These are phyloP conservation scores for Cataglyphis livida DNA, from an alignment of 2,888 invertebrate species.

Conservation along the genomic window DNA sequence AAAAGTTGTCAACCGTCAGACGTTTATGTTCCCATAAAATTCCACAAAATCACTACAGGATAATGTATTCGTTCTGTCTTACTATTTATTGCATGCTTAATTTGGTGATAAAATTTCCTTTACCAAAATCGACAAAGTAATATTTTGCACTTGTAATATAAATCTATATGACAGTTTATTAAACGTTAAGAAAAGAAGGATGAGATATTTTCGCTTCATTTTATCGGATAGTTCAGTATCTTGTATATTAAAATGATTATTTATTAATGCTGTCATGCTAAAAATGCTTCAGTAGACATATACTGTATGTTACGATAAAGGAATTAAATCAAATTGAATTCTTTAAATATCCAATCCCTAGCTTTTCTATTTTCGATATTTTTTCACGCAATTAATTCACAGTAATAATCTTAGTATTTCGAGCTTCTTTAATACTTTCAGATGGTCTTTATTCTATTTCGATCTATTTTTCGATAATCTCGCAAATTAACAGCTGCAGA, in stretches of 20 bases:
- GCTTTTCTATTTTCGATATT: not conserved
- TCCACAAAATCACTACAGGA: not conserved
- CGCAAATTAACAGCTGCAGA: not conserved
- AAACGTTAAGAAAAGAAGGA: not conserved
- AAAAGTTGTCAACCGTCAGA: not conserved
- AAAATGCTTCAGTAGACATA: not conserved
- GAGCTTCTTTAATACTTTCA: not conserved
- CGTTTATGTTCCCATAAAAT: not conserved
- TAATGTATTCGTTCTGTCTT: not conserved
- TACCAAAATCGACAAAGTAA: not conserved
- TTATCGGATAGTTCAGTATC: not conserved
- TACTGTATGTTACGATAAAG: not conserved
- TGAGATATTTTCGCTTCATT: not conserved
- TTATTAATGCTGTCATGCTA: not conserved
- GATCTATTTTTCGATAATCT: conserved; percentile 11
- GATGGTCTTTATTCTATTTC: not conserved
- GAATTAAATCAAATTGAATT: not conserved
- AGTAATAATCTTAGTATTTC: not conserved
- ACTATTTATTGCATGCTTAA: not conserved
- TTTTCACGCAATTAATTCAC: conserved; percentile 1
- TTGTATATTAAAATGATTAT: not conserved
- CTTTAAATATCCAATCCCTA: not conserved
- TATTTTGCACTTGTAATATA: not conserved
- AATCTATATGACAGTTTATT: not conserved
- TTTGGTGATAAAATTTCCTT: not conserved